phyloP scores from a whole-genome alignment of 1,140 invertebrate species.

The Brachystomella parvula region DNA sequence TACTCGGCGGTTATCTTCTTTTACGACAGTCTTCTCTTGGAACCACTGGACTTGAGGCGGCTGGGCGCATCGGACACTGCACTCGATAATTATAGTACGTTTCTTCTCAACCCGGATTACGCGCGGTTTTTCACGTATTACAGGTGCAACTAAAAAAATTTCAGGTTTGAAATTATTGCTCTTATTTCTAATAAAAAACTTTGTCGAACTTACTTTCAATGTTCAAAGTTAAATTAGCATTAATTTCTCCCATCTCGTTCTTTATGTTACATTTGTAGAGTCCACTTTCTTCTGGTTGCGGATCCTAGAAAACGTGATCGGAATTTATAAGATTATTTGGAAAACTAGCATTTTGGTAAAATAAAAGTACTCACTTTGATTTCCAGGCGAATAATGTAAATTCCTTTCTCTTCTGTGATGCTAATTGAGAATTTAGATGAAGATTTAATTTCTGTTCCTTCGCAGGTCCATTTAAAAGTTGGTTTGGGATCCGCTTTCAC shows the following conservation, averaged over 20 bases:
- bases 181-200: constrained; percentile 1
- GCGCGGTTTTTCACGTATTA: constrained; percentile 84
- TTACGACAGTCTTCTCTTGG: constrained; percentile 69
- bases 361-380: constrained; percentile 53
- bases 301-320: too few relatives aligned
- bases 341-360: not conserved
- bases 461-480: constrained; percentile 84
- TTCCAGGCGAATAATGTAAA: constrained; percentile 83
- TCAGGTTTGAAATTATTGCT: not conserved
- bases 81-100: constrained; percentile 82
- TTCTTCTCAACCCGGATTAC: constrained; percentile 82
- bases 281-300: constrained; percentile 87
- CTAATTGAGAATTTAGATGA: constrained; percentile 68
- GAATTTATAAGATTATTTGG: too few relatives aligned
- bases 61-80: constrained; percentile 76
- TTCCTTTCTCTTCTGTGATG: constrained; percentile 69
- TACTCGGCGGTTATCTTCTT: constrained; percentile 63
- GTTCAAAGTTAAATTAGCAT: constrained; percentile 92
- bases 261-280: constrained; percentile 97
- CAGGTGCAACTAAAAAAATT: constrained; percentile 68
- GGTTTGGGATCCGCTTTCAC: constrained; percentile 90
- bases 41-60: constrained; percentile 82
- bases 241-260: constrained; percentile 88
- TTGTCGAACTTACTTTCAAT: constrained; percentile 76
- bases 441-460: constrained; percentile 66